Conservation (phyloP, 2,888 invertebrate genomes). For the Pachymerium ferrugineum region DNA sequence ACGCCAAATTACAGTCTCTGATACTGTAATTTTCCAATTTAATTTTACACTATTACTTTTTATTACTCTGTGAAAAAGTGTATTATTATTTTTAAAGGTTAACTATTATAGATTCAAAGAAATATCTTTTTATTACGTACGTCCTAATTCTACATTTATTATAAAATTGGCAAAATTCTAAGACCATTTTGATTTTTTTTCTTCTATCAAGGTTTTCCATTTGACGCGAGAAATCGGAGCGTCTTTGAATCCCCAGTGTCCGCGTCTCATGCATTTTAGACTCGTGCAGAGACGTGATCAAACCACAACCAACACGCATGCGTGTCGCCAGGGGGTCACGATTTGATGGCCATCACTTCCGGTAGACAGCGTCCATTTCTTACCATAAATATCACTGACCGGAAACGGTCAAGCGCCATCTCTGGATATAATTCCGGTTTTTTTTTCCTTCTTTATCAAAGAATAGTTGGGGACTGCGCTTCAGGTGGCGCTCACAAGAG, state of each 20-base stretch:
- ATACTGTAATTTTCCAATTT: too few species aligned
- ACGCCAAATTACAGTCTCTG: too few species aligned
- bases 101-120: too few species aligned
- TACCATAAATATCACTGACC: constrained; percentile 25
- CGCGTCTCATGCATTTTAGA: constrained; percentile 17
- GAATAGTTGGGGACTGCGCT: not conserved
- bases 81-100: too few species aligned
- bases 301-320: not conserved
- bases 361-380: constrained; percentile 19
- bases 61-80: too few species aligned
- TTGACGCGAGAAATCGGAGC: constrained; percentile 12
- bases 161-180: not conserved
- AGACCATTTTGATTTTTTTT: not conserved
- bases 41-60: too few species aligned
- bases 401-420: constrained; percentile 22
- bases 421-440: constrained; percentile 24
- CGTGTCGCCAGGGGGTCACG: constrained; percentile 23
- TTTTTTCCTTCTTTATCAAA: not conserved
- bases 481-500: not conserved
- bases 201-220: not conserved
- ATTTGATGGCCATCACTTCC: constrained; percentile 24
- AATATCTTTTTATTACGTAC: not conserved
- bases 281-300: constrained; percentile 18
- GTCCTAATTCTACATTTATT: not conserved
- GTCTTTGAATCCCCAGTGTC: not conserved